Conservation (phyloP, 1,140 invertebrate genomes). For the Batillaria attramentaria region DNA sequence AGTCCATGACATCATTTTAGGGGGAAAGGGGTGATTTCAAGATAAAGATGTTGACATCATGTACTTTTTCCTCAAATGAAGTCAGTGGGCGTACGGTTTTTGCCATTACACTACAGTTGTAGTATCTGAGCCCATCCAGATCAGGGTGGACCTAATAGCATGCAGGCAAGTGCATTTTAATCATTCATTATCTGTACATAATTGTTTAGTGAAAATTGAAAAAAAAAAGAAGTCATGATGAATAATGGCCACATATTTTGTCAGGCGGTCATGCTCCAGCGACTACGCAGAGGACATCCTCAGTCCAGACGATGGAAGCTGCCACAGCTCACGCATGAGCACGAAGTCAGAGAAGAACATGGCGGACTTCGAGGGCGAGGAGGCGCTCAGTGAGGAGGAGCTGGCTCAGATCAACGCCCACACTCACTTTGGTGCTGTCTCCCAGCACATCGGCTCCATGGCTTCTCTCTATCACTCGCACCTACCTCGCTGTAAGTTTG, state of each 20-base stretch:
- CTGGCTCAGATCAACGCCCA: constrained; percentile 79
- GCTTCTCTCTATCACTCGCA: constrained; percentile 58
- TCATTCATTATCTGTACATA: no score
- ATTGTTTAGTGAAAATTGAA: no score
- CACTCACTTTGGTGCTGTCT: constrained; percentile 59
- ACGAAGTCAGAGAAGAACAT: constrained; percentile 96
- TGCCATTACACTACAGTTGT: no score
- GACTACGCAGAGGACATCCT: constrained; percentile 77
- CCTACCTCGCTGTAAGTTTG: constrained; percentile 30
- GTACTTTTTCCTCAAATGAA: no score
- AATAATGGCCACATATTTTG: background rate
- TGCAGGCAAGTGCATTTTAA: no score
- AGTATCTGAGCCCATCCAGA: no score
- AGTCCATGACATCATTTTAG: no score
- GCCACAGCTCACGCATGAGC: constrained; percentile 85
- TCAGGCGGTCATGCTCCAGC: constrained; percentile 51
- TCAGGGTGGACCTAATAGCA: no score
- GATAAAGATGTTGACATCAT: no score
- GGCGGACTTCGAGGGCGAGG: constrained; percentile 94
- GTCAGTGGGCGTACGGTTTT: no score
- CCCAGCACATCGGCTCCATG: constrained; percentile 69
- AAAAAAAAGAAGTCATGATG: background rate
- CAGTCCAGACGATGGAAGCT: constrained; percentile 73
- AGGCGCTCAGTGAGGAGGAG: constrained; percentile 86
- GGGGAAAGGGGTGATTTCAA: no score